phyloP scores from a whole-genome alignment of 2,113 vertebrate species.

The Myxocyprinus asiaticus region DNA sequence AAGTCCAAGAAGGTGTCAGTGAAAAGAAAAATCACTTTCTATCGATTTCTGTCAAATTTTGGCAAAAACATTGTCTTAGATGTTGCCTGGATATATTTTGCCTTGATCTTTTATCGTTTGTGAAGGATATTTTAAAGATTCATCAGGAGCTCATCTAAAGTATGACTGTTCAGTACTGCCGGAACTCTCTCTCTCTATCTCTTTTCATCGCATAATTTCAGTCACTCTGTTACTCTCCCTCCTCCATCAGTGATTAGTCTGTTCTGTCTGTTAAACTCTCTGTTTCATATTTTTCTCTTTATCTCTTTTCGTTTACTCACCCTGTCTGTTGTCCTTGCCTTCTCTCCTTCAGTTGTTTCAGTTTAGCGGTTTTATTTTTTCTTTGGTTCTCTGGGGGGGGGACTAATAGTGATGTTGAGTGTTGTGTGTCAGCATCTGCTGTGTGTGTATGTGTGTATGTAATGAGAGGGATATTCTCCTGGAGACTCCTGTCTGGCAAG shows the following conservation, averaged over 20 bases:
- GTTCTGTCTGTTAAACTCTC: background rate
- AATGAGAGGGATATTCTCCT: slow-evolving; percentile 42
- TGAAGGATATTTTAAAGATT: no score
- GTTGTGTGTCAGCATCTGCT: slow-evolving; percentile 26
- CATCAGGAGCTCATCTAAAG: no score
- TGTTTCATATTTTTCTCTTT: background rate
- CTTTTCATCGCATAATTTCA: no score
- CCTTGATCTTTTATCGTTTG: no score
- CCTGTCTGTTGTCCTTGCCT: slow-evolving; percentile 23
- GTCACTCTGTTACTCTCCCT: background rate
- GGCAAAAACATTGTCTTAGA: no score
- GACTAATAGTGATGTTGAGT: slow-evolving; percentile 24
- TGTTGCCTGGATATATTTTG: no score
- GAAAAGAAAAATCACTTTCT: no score
- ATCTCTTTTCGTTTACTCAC: background rate
- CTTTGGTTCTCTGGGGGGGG: slow-evolving; percentile 12
- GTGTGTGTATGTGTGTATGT: slow-evolving; percentile 10
- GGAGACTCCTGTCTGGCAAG: slow-evolving; percentile 42
- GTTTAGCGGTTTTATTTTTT: slow-evolving; percentile 11
- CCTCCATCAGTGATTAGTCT: background rate
- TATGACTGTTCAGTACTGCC: no score
- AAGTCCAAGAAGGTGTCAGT: no score
- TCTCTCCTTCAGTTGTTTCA: background rate
- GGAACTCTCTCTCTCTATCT: no score
- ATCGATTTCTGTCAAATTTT: no score